These are phyloP conservation scores for Rhagonycha fulva DNA, from an alignment of 2,888 invertebrate species.

Conservation along the genomic window DNA sequence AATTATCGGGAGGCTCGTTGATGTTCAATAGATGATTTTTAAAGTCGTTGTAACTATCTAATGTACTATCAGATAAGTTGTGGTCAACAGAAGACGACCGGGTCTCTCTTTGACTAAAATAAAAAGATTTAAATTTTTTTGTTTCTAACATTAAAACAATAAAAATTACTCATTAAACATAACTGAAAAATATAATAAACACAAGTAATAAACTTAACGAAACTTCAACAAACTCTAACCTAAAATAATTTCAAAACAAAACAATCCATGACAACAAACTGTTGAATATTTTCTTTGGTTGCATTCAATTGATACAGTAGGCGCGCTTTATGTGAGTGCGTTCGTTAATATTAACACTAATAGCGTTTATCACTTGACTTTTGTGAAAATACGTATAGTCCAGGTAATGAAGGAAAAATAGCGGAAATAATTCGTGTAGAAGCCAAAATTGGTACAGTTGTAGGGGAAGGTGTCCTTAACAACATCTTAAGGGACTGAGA, in stretches of 20 bases:
- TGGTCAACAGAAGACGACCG: not conserved
- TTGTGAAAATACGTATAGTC: too few species aligned
- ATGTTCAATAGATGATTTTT: not conserved
- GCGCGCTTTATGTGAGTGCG: too few species aligned
- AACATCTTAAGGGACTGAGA: too few species aligned
- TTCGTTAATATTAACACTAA: too few species aligned
- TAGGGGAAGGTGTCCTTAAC: too few species aligned
- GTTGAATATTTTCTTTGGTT: not conserved
- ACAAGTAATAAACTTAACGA: not conserved
- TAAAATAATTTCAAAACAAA: not conserved
- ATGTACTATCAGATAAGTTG: not conserved
- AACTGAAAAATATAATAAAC: not conserved
- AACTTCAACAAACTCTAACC: not conserved
- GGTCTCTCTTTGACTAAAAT: not conserved
- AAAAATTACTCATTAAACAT: not conserved
- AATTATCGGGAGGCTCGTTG: not conserved
- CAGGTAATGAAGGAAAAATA: too few species aligned
- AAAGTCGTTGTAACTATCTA: not conserved
- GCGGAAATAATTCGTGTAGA: too few species aligned
- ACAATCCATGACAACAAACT: not conserved
- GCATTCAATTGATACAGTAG: not conserved
- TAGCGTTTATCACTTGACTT: too few species aligned
- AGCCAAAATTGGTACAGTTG: too few species aligned
- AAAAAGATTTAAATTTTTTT: not conserved
- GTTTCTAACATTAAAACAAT: too few species aligned